Base-by-base conservation (phyloP, 2,113 vertebrate species). In the Aptenodytes forsteri region DNA sequence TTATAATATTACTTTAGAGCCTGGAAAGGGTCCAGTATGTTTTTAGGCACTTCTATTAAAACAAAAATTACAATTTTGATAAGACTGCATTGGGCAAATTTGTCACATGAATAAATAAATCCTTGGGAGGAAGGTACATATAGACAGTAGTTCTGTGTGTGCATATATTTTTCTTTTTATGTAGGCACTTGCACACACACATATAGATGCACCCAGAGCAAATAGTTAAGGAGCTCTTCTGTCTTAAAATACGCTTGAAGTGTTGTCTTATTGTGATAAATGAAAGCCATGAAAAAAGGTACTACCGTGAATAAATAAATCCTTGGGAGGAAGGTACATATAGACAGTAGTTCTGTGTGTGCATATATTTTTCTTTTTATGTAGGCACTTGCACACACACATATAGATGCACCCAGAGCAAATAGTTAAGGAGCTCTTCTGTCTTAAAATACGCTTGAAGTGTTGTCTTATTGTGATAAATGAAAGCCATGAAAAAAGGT, bases 1-100 rank as follows among this genome's bases (percentile, higher is more conserved):
- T 96, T 94, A 83, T 90, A 65, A 79, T 87, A 83, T 72, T 87
- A 42, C 62, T 95, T 85, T 69, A 73, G 62, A 89, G 40, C 18
- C 58, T 97, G 94, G 91, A 91, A 77, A 46, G 19, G 22, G 6
- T 87, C 83, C 91, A 89, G 13, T 85, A 26, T 93, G 83, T 82
- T 93, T 96, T 91, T 85, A 95, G 87, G 58, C 70, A 89, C 42
- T 96, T 89, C 38, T 71, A 0, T 79, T 95, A 54, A 82, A 94
- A 50, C 16, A 87, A n/a, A 76, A 58, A 65, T 65, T 73, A 58
- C 16, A 30, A 14, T 67, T 96, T 93, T 85, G 44, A n/a, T 95
- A 50, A 50, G 62, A 42, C 15, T 1, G 3, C 13, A 30, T 50
- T 83, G 61, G 81, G 42, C 61, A 87, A 38, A 84, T 82, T 75